Evolutionary conservation across 2,888 invertebrate species (phyloP).

Genomic region (Lasioglossum pauxillum): DNA sequence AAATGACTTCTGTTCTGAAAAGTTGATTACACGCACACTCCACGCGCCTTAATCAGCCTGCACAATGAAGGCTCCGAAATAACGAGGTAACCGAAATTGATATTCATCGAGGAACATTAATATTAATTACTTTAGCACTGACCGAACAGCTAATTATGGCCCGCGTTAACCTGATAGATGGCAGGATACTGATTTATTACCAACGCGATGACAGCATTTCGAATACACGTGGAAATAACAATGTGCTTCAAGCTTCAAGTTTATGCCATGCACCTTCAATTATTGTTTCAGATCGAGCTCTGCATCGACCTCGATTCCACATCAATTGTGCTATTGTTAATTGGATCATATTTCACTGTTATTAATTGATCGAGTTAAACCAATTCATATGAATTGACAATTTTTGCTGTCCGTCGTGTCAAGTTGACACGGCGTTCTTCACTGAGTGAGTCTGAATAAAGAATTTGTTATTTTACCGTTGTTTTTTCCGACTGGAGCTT

Average conservation of each 20-base stretch:
- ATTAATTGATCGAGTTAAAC: background rate
- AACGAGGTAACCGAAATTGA: constrained; percentile 9
- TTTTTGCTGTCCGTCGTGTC: background rate
- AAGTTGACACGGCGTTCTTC: no score
- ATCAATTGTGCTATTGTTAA: background rate
- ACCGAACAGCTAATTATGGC: constrained; percentile 28
- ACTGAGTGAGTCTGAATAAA: no score
- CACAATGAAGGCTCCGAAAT: background rate
- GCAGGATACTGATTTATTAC: constrained; percentile 19
- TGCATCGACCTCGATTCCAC: background rate
- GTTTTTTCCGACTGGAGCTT: no score
- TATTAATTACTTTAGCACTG: constrained; percentile 41
- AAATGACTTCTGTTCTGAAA: background rate
- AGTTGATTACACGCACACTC: background rate
- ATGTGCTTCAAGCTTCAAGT: background rate
- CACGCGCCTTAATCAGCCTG: background rate
- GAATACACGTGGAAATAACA: background rate
- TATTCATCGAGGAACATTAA: constrained; percentile 31
- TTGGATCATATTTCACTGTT: background rate
- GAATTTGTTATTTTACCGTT: no score
- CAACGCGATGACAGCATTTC: background rate
- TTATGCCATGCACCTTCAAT: background rate
- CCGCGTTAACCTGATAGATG: constrained; percentile 31
- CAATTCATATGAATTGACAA: background rate
- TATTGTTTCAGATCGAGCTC: background rate